Evolutionary conservation across 1,140 invertebrate species (phyloP).

Genomic region (Ooceraea biroi): DNA sequence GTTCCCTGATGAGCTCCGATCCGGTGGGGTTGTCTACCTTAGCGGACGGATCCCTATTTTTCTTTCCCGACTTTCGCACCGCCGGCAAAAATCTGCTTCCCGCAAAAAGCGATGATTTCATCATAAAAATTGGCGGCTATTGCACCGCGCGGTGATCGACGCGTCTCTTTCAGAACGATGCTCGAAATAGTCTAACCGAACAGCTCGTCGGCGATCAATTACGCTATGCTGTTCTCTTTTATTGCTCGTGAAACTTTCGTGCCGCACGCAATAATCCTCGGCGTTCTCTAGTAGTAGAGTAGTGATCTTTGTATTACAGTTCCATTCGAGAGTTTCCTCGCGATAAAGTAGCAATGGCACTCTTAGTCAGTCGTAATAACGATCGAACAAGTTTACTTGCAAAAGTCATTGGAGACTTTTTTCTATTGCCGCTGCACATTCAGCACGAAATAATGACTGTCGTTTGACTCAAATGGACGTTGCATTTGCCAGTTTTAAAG

Average conservation of each 20-base stretch:
- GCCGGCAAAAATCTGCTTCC: conserved; percentile 3
- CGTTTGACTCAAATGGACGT: background rate
- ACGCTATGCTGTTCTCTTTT: conserved; percentile 17
- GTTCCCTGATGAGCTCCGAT: conserved; percentile 50
- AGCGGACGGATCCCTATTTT: background rate
- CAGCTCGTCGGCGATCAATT: conserved; percentile 13
- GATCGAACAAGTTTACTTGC: background rate
- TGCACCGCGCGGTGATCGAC: background rate
- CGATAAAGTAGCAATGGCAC: conserved; percentile 30
- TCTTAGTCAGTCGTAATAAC: conserved; percentile 6
- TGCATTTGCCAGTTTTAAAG: background rate
- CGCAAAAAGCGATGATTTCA: conserved; percentile 29
- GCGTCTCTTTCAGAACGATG: conserved; percentile 24
- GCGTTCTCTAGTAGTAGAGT: background rate
- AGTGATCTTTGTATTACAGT: conserved; percentile 15
- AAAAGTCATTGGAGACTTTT: background rate
- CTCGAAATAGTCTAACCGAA: background rate
- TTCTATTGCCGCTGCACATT: background rate
- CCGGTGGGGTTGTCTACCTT: background rate
- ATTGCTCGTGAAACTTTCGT: conserved; percentile 32
- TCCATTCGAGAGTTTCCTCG: conserved; percentile 7
- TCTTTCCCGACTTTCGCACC: background rate
- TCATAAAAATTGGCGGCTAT: conserved; percentile 25
- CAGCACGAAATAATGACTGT: conserved; percentile 3
- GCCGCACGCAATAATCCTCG: conserved; percentile 2